Evolutionary conservation across 2,888 invertebrate species (phyloP), one percentile per base, ranked within the genome.

Genomic region (Theodoxus fluviatilis): DNA sequence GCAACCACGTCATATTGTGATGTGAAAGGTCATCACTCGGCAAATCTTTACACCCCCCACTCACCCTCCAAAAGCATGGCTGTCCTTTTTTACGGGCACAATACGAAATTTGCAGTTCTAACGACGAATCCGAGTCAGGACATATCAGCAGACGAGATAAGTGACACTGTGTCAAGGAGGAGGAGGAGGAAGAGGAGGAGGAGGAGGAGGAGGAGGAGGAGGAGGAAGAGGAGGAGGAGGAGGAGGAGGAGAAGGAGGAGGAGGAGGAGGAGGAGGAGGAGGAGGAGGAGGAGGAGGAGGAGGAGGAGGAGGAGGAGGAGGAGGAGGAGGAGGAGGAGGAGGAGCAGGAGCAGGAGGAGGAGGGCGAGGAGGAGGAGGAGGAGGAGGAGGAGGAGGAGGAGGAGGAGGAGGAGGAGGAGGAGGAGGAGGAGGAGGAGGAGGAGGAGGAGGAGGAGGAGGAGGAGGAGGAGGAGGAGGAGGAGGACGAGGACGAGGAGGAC

Each of bases 391-490:
- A 31, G 12, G 25, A 15, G 12, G 6, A 25, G 15, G 38, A 25
- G 15, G 38, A 64, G 38, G 18, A 25, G 38, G 64, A 64, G 38
- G 25, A 25, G 38, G 64, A 64, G 64, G 31, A 55, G 55, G 25
- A 25, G 25, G 55, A 55, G 22, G 22, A 22, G 25, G 55, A 55
- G 22, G 22, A 22, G 25, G 55, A n/a, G 28, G 38, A 55, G 55
- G 55, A 38, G 55, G 35, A 37, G 57, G 43, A 70, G 68, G 38
- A 55, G 57, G 67, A 68, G 57, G 57, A 40, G 43, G 57, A 57
- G 57, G 57, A 59, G 70, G 67, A 68, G 70, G 70, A 25, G 25
- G 68, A 67, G 70, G 57, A 40, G 57, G 68, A 70, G 68, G 70
- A 59, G 55, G 68, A 69, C 55, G 38, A 57, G 22, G 38, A 37